Base-by-base conservation (phyloP, 2,113 vertebrate species). In the Onychorhynchus coronatus region DNA sequence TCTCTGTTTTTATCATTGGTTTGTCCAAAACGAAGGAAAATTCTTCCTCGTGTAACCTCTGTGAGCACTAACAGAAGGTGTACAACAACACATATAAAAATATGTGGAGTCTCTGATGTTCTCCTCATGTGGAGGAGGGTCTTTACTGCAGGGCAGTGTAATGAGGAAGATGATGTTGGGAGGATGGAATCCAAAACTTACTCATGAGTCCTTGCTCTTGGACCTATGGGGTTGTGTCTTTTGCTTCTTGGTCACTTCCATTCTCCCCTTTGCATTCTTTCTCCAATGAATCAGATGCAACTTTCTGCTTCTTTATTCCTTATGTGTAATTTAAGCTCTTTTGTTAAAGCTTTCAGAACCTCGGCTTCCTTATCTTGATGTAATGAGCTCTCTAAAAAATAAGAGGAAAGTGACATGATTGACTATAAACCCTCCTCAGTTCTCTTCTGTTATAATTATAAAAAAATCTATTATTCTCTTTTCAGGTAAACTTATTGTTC, bases 151-250 rank as follows among this genome's bases (percentile, higher is more conserved):
- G 41, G 63, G 42, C 28, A 58, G 5, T 25, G 8, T 31, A 44
- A 63, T 20, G 24, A 72, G 11, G 21, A 93, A 70, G 39, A 31
- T 47, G 10, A 8, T 59, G 9, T 63, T n/a, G 18, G 18, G 30
- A 74, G 11, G 9, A 19, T 50, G 11, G 22, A 61, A 61, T 82
- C 22, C 46, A 71, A 37, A 28, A 61, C 25, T 65, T 62, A 27
- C 7, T 35, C 19, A 20, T 0, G 0, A 18, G 35, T 74, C 11
- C 33, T 66, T 75, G 21, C 25, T 62, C 30, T 82, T 66, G 9
- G 13, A 27, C 10, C 17, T 27, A 3, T 79, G 30, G 27, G 27
- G 31, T 27, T 4, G 42, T 73, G 7, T 67, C 9, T 55, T 72
- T 41, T 81, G 20, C 39, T 68, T 33, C 49, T 90, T 85, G 11